Evolutionary conservation across 1,140 invertebrate species (phyloP).

Genomic region (Trypoxylus dichotomus): DNA sequence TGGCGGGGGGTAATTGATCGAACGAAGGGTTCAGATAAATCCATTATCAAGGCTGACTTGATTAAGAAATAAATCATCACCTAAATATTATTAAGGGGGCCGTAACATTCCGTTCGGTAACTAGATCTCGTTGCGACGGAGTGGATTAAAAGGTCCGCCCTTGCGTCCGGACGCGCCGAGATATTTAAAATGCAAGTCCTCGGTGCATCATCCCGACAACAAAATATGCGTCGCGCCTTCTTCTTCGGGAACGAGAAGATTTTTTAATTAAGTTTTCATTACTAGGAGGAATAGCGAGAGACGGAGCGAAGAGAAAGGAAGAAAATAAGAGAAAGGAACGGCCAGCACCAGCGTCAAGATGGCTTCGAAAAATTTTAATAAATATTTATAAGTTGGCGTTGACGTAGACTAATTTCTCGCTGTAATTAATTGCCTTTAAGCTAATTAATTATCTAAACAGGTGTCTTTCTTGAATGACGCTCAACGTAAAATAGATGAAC

Average conservation of each 20-base stretch:
- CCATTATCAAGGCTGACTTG: slow-evolving; percentile 42
- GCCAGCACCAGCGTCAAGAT: not conserved
- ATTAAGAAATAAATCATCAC: slow-evolving; percentile 50
- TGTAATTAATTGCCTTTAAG: slow-evolving; percentile 17
- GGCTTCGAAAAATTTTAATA: slow-evolving; percentile 3
- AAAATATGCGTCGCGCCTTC: not conserved
- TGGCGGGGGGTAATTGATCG: slow-evolving; percentile 33
- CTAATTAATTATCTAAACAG: slow-evolving; percentile 27
- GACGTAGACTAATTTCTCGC: slow-evolving; percentile 17
- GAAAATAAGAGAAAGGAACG: not conserved
- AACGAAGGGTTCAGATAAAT: slow-evolving; percentile 33
- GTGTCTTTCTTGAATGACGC: not conserved
- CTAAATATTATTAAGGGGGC: slow-evolving; percentile 34
- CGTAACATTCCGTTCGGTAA: slow-evolving; percentile 41
- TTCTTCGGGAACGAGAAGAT: not conserved
- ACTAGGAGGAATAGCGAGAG: not conserved
- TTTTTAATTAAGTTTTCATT: slow-evolving; percentile 30
- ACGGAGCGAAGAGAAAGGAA: not conserved
- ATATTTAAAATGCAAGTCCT: not conserved
- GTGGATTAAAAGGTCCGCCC: slow-evolving; percentile 39
- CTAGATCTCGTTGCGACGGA: slow-evolving; percentile 39
- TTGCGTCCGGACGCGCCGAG: not conserved
- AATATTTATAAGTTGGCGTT: slow-evolving; percentile 22
- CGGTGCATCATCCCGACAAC: not conserved
- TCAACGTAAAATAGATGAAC: slow-evolving; percentile 12